Conservation (phyloP, 2,797 vertebrate species). For the Eidolon dupreanum region DNA sequence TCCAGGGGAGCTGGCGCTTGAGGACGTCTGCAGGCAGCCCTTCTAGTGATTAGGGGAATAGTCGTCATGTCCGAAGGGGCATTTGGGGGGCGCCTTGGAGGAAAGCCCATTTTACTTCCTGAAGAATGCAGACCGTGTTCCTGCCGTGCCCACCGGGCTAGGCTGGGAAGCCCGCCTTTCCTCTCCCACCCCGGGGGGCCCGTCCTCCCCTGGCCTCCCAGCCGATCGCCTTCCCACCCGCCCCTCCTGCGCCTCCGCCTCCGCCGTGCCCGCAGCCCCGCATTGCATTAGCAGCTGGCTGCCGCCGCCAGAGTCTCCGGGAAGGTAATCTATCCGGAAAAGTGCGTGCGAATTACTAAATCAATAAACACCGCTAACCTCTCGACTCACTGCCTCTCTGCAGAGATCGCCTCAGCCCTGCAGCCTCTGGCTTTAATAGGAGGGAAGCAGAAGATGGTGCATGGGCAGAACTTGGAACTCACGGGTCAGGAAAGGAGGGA, state of each 20-base stretch:
- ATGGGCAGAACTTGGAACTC: not conserved
- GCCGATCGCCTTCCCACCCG: not conserved
- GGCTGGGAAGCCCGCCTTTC: not conserved
- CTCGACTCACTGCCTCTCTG: conserved; percentile 67
- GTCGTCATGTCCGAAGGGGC: too few relatives aligned
- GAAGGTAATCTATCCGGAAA: conserved; percentile 78
- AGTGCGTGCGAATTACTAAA: conserved; percentile 79
- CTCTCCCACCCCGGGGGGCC: not conserved
- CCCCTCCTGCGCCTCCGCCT: not conserved
- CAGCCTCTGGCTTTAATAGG: conserved; percentile 32
- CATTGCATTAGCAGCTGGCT: conserved; percentile 63
- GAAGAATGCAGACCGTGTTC: not conserved
- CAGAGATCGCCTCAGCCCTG: conserved; percentile 53
- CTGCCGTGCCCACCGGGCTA: not conserved
- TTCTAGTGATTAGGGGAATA: not conserved
- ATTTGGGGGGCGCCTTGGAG: not conserved
- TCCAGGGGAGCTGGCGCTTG: not conserved
- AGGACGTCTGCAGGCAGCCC: not conserved
- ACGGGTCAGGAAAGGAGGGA: not conserved
- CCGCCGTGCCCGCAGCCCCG: not conserved
- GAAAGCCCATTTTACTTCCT: not conserved
- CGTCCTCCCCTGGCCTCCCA: not conserved
- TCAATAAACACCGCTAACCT: conserved; percentile 81
- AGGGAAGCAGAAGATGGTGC: conserved; percentile 58
- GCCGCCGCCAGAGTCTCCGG: conserved; percentile 66